These are phyloP conservation scores for Hylia prasina DNA, from an alignment of 2,113 vertebrate species.

Conservation along the genomic window DNA sequence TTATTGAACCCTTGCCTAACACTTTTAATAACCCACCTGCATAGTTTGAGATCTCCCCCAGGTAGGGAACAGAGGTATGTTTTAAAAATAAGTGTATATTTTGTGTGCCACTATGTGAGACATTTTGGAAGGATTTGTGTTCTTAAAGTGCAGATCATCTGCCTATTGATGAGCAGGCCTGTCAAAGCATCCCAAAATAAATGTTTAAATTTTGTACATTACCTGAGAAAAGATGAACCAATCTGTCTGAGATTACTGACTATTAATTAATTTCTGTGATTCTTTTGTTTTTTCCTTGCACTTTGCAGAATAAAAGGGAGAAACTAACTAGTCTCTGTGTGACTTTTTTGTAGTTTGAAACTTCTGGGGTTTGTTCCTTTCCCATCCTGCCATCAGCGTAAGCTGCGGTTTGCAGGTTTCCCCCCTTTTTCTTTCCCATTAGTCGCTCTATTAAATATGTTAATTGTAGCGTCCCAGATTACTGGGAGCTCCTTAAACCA, in stretches of 20 bases:
- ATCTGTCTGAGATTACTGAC: not conserved
- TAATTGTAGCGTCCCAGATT: conserved; percentile 62
- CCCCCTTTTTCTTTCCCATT: conserved; percentile 41
- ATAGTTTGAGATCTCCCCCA: not conserved
- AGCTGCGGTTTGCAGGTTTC: not conserved
- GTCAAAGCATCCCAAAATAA: not conserved
- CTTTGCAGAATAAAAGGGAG: not conserved
- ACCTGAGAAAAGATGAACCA: not conserved
- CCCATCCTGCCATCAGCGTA: not conserved
- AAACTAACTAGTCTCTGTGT: not conserved
- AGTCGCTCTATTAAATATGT: conserved; percentile 66
- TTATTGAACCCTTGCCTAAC: not conserved
- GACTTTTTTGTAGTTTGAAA: not conserved
- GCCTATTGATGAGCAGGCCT: not conserved
- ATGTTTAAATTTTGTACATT: not conserved
- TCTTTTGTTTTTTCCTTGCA: not conserved
- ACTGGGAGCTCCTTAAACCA: conserved; percentile 60
- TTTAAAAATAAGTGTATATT: not conserved
- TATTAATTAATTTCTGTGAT: not conserved
- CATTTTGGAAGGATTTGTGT: not conserved
- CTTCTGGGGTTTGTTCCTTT: conserved; percentile 10
- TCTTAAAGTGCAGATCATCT: not conserved
- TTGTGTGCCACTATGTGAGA: not conserved
- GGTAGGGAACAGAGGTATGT: not conserved
- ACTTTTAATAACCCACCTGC: not conserved